Conservation (phyloP, 2,888 invertebrate species). For the Limulus polyphemus region DNA sequence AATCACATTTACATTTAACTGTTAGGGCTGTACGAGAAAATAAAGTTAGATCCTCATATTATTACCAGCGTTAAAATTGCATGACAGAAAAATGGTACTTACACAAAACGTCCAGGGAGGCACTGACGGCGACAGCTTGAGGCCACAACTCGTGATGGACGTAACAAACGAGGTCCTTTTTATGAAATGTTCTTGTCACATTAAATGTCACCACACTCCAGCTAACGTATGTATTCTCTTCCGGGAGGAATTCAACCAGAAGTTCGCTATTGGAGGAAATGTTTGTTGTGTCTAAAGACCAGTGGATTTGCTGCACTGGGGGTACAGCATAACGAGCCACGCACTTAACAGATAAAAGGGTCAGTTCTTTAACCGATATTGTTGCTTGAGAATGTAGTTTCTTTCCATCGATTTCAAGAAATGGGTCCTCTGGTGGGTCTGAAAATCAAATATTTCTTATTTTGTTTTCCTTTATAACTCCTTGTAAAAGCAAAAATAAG, state of each 20-base stretch:
- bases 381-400: constrained; percentile 25
- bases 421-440: constrained; percentile 74
- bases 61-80: too few relatives aligned
- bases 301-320: constrained; percentile 48
- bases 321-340: constrained; percentile 73
- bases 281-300: constrained; percentile 42
- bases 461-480: too few relatives aligned
- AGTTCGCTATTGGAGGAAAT: constrained; percentile 25
- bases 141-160: constrained; percentile 55
- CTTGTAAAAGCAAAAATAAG: too few relatives aligned
- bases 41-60: too few relatives aligned
- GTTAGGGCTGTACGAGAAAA: too few relatives aligned
- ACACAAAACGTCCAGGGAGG: constrained; percentile 51
- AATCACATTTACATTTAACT: too few relatives aligned
- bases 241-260: constrained; percentile 26
- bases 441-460: constrained; percentile 26
- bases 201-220: constrained; percentile 53
- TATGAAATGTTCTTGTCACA: constrained; percentile 71
- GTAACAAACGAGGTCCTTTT: constrained; percentile 67
- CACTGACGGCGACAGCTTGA: constrained; percentile 45
- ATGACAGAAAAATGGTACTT: constrained; percentile 37
- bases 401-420: constrained; percentile 62
- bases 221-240: constrained; percentile 30
- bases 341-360: constrained; percentile 65
- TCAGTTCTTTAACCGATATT: constrained; percentile 69